These are phyloP conservation scores for Mormoops blainvillei DNA, from an alignment of 2,113 vertebrate species.

Conservation along the genomic window DNA sequence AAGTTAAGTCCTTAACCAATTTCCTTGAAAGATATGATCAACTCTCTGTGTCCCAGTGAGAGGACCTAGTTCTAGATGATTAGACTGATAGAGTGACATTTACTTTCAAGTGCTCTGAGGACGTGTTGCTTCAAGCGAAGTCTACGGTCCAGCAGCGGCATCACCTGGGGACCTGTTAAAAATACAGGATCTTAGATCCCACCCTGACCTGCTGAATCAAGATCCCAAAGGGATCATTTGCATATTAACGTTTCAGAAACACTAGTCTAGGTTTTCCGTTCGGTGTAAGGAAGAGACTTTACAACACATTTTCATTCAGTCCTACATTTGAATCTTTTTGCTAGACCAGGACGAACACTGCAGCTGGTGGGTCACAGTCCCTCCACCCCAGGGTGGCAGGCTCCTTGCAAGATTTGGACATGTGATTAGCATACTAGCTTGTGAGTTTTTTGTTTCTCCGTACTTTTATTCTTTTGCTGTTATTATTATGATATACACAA, in stretches of 20 bases:
- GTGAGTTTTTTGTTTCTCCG: background rate
- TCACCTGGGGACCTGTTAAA: background rate
- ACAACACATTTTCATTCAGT: background rate
- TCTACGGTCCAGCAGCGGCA: background rate
- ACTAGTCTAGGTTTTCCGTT: background rate
- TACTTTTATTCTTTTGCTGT: background rate
- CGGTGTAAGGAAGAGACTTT: background rate
- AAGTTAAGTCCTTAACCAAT: background rate
- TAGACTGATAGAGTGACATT: background rate
- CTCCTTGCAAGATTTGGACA: background rate
- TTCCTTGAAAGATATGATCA: background rate
- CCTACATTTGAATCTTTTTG: background rate
- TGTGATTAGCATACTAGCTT: background rate
- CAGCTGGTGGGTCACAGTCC: background rate
- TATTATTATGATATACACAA: background rate
- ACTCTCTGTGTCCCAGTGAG: background rate
- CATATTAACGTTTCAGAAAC: background rate
- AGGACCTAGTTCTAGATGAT: background rate
- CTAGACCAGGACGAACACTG: background rate
- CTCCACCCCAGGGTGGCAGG: background rate
- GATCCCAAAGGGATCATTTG: background rate
- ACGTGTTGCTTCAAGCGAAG: background rate
- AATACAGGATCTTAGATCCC: background rate
- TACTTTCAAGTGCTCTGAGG: background rate
- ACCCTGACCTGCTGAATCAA: background rate